phyloP scores from a whole-genome alignment of 2,797 vertebrate species.

The Remorina albescens region DNA sequence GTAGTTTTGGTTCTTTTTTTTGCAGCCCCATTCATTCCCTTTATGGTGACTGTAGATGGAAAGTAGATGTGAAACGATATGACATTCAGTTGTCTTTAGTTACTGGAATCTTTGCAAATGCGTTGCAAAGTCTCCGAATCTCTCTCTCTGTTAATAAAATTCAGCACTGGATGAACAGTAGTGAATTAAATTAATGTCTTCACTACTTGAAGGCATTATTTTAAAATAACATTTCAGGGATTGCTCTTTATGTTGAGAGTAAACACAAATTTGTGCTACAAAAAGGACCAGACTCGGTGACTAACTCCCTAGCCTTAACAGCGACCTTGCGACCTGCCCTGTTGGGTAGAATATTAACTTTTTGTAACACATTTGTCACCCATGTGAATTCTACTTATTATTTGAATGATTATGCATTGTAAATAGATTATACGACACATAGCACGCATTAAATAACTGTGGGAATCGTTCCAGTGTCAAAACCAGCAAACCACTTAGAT shows the following conservation, averaged over 20 bases:
- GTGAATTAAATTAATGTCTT: no score
- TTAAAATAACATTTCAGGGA: background rate
- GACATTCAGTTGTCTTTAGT: conserved; percentile 37
- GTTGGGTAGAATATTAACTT: no score
- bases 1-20: conserved; percentile 7
- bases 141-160: background rate
- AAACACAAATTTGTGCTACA: no score
- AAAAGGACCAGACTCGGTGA: no score
- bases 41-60: conserved; percentile 52
- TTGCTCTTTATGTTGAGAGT: no score
- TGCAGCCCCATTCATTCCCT: conserved; percentile 23
- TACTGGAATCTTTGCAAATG: conserved; percentile 38
- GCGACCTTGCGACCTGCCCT: no score
- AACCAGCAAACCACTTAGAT: background rate
- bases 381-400: background rate
- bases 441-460: conserved; percentile 25
- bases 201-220: background rate
- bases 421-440: background rate
- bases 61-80: conserved; percentile 49
- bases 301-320: no score
- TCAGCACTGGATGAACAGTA: no score
- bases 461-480: background rate
- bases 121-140: background rate
- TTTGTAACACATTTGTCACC: background rate
- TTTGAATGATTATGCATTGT: background rate